Evolutionary conservation across 2,888 invertebrate genomes (phyloP).

Genomic region (Adineta ricciae): DNA sequence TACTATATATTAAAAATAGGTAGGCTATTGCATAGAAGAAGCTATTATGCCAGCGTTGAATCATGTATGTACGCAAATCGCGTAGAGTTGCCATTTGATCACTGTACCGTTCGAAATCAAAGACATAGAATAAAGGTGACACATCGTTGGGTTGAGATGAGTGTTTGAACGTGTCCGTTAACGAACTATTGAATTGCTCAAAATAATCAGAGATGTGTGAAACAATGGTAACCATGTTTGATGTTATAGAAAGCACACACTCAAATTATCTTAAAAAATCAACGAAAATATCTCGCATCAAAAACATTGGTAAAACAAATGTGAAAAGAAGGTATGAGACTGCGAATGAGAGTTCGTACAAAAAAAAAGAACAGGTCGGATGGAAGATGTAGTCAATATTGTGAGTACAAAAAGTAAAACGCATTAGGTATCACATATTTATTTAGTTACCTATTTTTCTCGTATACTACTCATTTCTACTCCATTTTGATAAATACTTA

Average conservation of each 20-base stretch:
- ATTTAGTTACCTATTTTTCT: too few species aligned
- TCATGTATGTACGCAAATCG: slow-evolving; percentile 6
- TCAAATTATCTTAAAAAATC: not conserved
- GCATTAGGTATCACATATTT: too few species aligned
- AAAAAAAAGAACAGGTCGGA: not conserved
- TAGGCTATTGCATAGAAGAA: slow-evolving; percentile 11
- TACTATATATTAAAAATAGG: not conserved
- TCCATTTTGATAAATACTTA: not conserved
- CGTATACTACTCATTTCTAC: too few species aligned
- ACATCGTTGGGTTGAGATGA: not conserved
- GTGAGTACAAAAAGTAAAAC: too few species aligned
- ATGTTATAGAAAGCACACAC: not conserved
- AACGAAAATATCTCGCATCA: too few species aligned
- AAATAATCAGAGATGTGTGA: not conserved
- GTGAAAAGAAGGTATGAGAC: not conserved
- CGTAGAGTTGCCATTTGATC: not conserved
- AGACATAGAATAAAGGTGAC: not conserved
- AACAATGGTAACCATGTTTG: not conserved
- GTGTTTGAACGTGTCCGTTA: not conserved
- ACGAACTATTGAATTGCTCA: not conserved
- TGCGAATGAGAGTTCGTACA: too few species aligned
- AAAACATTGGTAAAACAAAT: too few species aligned
- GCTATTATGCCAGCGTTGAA: slow-evolving; percentile 6
- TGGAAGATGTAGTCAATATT: too few species aligned
- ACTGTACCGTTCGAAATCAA: not conserved